Conservation (phyloP, 2,113 vertebrate genomes). For the Centropus unirufus region DNA sequence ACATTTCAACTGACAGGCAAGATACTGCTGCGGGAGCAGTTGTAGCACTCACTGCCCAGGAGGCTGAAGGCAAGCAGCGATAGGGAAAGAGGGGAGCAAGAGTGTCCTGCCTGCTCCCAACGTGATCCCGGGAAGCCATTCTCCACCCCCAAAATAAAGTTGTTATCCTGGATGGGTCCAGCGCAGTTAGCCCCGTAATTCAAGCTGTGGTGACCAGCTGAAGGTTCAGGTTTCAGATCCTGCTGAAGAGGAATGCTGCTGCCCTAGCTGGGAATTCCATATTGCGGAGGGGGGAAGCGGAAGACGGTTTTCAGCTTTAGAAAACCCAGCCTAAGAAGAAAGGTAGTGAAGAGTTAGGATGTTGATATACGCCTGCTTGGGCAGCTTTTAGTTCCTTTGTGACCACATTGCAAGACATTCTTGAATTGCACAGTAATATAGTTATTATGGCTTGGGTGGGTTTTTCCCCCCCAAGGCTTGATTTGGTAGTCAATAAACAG, state of each 20-base stretch:
- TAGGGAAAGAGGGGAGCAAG: neutral
- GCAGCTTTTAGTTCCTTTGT: neutral
- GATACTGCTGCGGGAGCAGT: accelerated
- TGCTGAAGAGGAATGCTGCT: neutral
- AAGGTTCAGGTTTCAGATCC: slow-evolving; percentile 29
- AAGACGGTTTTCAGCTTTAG: neutral
- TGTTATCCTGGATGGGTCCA: neutral
- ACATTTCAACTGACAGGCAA: neutral
- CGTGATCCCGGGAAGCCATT: accelerated
- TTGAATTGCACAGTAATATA: neutral
- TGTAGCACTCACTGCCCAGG: accelerated
- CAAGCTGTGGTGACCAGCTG: neutral
- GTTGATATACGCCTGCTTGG: neutral
- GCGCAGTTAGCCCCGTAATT: neutral
- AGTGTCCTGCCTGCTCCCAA: accelerated
- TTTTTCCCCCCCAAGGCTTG: neutral
- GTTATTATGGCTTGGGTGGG: neutral
- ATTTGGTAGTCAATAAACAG: neutral
- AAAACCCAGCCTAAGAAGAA: neutral
- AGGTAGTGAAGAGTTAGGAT: neutral
- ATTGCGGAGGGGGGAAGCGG: accelerated
- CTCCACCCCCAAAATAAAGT: neutral
- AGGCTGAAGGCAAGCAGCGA: neutral
- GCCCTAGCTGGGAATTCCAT: neutral
- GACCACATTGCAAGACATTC: neutral